Conservation (phyloP, 2,113 vertebrate genomes). For the Perca schrenkii region DNA sequence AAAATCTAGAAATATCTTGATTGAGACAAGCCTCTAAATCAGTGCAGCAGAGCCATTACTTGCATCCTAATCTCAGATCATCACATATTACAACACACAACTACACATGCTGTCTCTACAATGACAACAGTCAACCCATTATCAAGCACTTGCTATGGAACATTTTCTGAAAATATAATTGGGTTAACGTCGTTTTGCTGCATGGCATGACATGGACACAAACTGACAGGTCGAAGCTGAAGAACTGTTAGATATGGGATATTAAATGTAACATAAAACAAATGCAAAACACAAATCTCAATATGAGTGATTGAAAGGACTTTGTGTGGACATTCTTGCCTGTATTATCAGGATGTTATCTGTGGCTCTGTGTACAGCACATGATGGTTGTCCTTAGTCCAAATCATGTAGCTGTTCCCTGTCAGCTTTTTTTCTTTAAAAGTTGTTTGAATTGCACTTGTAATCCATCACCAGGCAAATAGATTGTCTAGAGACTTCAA, state of each 20-base stretch:
- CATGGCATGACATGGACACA: neutral
- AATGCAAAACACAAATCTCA: neutral
- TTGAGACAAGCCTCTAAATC: conserved; percentile 32
- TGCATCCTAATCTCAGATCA: conserved; percentile 9
- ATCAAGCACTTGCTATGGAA: neutral
- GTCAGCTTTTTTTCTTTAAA: neutral
- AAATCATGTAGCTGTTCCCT: neutral
- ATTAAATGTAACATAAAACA: neutral
- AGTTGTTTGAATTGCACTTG: neutral
- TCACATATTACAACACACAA: neutral
- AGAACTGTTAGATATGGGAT: neutral
- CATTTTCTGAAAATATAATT: neutral
- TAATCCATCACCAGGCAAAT: neutral
- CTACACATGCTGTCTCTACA: neutral
- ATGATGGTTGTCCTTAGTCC: conserved; percentile 8
- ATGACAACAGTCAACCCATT: neutral
- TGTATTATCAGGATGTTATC: neutral
- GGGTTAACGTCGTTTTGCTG: neutral
- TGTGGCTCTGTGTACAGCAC: neutral
- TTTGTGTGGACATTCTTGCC: neutral
- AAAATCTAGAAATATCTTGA: neutral
- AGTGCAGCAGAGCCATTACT: neutral
- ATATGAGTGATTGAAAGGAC: neutral
- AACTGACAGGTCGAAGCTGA: neutral
- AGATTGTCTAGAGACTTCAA: neutral